Percentiles rank a stretch among this genome's conserved stretches.
Conservation (phyloP, 2,888 invertebrate genomes). For the Gasteruption jaculator region DNA sequence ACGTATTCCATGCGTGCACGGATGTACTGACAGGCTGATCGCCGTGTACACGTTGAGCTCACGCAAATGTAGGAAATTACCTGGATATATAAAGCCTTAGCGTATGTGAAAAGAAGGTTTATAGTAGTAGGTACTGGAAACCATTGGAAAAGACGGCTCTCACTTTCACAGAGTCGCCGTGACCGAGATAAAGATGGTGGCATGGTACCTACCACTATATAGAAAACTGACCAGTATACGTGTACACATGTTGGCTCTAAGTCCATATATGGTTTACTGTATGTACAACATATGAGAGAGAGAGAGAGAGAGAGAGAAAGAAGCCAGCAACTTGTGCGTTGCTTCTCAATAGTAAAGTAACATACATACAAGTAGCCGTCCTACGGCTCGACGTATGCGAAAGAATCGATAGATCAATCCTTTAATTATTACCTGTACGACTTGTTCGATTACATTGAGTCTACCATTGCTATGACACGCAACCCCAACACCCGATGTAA, state of each 20-base stretch:
- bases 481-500: too few species aligned
- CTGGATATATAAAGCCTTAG: conserved; percentile 20
- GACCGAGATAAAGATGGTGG: conserved; percentile 49
- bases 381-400: conserved; percentile 34
- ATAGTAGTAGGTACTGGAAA: conserved; percentile 1
- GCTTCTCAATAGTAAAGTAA: too few species aligned
- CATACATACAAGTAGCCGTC: conserved; percentile 30
- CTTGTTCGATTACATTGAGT: too few species aligned
- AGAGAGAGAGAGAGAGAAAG: too few species aligned
- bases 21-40: too few species aligned
- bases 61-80: conserved; percentile 26
- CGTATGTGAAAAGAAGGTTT: background rate
- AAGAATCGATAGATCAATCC: conserved; percentile 40
- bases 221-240: conserved; percentile 39
- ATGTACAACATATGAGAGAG: too few species aligned
- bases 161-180: conserved; percentile 50
- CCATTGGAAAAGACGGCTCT: conserved; percentile 36
- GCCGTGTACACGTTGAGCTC: conserved; percentile 13
- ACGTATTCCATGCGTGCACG: too few species aligned
- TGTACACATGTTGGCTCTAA: too few species aligned
- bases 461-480: too few species aligned
- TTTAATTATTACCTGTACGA: conserved; percentile 33
- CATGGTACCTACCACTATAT: too few species aligned
- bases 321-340: too few species aligned
- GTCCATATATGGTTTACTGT: conserved; percentile 37